Percentiles rank a stretch among this genome's conserved stretches.
phyloP scores from a whole-genome alignment of 2,797 vertebrate species.

The Poeciliopsis paucimaculata region DNA sequence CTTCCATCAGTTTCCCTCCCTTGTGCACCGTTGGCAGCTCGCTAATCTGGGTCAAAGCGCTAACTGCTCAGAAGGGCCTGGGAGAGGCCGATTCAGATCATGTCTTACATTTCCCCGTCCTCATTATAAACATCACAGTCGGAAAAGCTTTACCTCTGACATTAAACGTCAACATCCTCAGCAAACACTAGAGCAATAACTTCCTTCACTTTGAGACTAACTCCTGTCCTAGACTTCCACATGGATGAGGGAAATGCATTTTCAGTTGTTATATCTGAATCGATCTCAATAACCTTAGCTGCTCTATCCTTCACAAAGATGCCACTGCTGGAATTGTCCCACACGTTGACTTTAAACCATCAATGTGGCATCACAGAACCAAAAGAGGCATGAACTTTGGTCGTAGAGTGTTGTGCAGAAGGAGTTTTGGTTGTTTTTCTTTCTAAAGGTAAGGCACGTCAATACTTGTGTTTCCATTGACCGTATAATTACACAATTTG shows the following conservation, averaged over 20 bases:
- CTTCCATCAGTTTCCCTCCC: conserved; percentile 59
- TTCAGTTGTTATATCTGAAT: conserved; percentile 4
- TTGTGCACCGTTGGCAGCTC: conserved; percentile 58
- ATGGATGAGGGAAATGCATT: not conserved
- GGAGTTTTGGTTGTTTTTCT: not conserved
- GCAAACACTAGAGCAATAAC: not conserved
- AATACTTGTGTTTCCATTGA: too few species aligned
- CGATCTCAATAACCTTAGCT: not conserved
- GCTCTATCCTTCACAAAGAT: not conserved
- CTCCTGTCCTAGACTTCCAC: not conserved
- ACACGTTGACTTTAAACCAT: not conserved
- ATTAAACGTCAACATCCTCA: conserved; percentile 47
- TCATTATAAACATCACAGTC: conserved; percentile 60
- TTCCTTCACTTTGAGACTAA: not conserved
- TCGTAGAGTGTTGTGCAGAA: not conserved
- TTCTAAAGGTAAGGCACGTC: not conserved
- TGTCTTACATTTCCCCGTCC: conserved; percentile 59
- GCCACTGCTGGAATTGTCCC: not conserved
- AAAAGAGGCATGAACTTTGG: not conserved
- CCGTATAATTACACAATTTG: too few species aligned
- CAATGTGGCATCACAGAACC: not conserved
- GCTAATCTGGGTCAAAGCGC: conserved; percentile 82
- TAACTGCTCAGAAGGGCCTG: conserved; percentile 72
- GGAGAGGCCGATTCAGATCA: conserved; percentile 66
- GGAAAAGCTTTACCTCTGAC: conserved; percentile 45